Base-by-base conservation (phyloP, 2,888 invertebrate species). In the Patella caerulea region DNA sequence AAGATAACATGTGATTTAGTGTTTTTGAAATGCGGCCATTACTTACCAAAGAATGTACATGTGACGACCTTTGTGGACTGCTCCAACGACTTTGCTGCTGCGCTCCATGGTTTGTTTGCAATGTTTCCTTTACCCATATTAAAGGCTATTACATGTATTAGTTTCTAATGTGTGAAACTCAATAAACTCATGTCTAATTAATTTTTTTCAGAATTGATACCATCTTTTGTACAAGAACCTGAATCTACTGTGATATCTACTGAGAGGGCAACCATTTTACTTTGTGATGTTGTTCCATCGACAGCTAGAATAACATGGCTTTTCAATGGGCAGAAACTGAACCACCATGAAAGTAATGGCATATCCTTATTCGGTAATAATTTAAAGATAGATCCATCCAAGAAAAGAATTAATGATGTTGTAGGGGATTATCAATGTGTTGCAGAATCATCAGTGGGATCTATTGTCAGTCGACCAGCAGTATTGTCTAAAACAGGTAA, bases 241-340 rank as follows among this genome's bases (percentile, higher is more conserved):
- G 29, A 65, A 53, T 73, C 79, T 5, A 53, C 73, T 52, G 76
- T 76, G 34, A 75, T 79, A 5, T 29, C 29, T 34, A 53, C 55
- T 9, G 55, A 56, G n/a, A 72, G 59, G 15, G 19, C 15, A 24
- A 74, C 76, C 52, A 56, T 72, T 19, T 56, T 79, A 29, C 19
- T 73, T 54, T 80, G 80, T 74, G 54, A 75, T 29, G 80, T 80
- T 19, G 69, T 59, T 17, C 78, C 78, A 12, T 45, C 72, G 9
- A 65, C 59, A n/a, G 78, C 80, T 15, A 73, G 70, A 19, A 76
- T 80, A 29, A 52, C 59, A 55, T 80, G 80, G 80, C 54, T 76
- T n/a, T 75, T 73, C 29, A 74, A 80, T 34, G 76, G 76, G 15
- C 14, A 78, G 14, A 54, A 17, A 17, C 15, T 78, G 54, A 52